phyloP scores from a whole-genome alignment of 1,140 invertebrate genomes.

The Neodiprion virginianus region DNA sequence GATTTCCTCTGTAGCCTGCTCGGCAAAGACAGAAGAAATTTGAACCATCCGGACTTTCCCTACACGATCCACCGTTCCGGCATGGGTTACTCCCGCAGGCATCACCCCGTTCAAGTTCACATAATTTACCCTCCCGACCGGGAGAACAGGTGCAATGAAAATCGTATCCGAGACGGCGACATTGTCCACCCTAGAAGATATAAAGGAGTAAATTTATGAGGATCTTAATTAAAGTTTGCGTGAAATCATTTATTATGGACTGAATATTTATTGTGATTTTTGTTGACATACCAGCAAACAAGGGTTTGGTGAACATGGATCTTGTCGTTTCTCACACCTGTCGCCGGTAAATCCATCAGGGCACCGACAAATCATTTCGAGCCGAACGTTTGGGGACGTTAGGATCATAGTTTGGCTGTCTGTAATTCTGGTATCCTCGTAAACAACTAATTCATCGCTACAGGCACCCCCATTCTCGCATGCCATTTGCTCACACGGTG shows the following conservation, averaged over 20 bases:
- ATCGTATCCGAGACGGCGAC: conserved; percentile 80
- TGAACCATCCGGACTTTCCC: conserved; percentile 82
- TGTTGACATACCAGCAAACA: conserved; percentile 65
- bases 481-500: conserved; percentile 71
- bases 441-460: conserved; percentile 73
- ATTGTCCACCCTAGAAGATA: conserved; percentile 72
- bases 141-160: conserved; percentile 83
- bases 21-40: conserved; percentile 91
- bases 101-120: conserved; percentile 83
- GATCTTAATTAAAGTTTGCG: background rate
- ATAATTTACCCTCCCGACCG: conserved; percentile 80
- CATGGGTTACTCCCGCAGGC: conserved; percentile 86
- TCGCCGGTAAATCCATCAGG: conserved; percentile 78
- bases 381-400: conserved; percentile 78
- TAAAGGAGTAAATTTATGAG: conserved; percentile 8
- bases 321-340: conserved; percentile 83
- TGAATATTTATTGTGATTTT: background rate
- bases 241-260: background rate
- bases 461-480: conserved; percentile 83
- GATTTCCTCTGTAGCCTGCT: conserved; percentile 86
- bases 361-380: conserved; percentile 83
- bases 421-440: conserved; percentile 72
- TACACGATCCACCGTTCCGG: conserved; percentile 87
- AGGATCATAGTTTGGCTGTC: conserved; percentile 82
- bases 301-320: conserved; percentile 91